Evolutionary conservation across 2,888 invertebrate species (phyloP).

Genomic region (Thymelicus acteon): DNA sequence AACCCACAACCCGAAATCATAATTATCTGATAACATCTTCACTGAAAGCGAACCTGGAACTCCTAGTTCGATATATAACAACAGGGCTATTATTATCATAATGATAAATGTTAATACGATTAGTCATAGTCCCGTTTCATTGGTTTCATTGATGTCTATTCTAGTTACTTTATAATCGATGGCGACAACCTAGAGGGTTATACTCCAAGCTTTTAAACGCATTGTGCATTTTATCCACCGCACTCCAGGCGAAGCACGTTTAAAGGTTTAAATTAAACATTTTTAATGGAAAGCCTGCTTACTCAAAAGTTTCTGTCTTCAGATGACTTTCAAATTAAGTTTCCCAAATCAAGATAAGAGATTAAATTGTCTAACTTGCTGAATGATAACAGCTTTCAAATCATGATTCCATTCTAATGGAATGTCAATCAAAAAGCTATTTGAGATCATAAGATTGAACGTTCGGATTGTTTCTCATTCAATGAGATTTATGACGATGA

Average conservation of each 20-base stretch:
- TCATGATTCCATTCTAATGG: constrained; percentile 30
- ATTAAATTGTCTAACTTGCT: constrained; percentile 32
- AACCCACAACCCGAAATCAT: too few species aligned
- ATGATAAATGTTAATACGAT: too few species aligned
- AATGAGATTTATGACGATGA: background rate
- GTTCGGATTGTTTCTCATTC: constrained; percentile 8
- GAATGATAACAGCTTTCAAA: constrained; percentile 31
- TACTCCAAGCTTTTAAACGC: constrained; percentile 36
- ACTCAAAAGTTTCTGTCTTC: constrained; percentile 1
- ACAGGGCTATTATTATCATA: too few species aligned
- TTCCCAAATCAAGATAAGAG: constrained; percentile 35
- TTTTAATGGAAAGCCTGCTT: constrained; percentile 32
- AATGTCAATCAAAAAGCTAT: constrained; percentile 29
- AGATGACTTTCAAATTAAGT: constrained; percentile 25
- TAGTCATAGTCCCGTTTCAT: too few species aligned
- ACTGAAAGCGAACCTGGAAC: too few species aligned
- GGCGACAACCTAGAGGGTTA: constrained; percentile 18
- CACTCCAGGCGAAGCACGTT: constrained; percentile 27
- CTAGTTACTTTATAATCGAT: constrained; percentile 12
- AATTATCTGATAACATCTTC: too few species aligned
- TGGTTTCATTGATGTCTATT: constrained; percentile 1
- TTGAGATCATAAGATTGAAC: constrained; percentile 9
- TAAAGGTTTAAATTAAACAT: constrained; percentile 31
- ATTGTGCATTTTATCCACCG: constrained; percentile 37
- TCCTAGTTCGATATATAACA: too few species aligned